A percentile compares a stretch with the other conserved stretches of the same genome.
Evolutionary conservation across 2,797 vertebrate genomes (phyloP).

Genomic region (Bryconaethiops microstoma): DNA sequence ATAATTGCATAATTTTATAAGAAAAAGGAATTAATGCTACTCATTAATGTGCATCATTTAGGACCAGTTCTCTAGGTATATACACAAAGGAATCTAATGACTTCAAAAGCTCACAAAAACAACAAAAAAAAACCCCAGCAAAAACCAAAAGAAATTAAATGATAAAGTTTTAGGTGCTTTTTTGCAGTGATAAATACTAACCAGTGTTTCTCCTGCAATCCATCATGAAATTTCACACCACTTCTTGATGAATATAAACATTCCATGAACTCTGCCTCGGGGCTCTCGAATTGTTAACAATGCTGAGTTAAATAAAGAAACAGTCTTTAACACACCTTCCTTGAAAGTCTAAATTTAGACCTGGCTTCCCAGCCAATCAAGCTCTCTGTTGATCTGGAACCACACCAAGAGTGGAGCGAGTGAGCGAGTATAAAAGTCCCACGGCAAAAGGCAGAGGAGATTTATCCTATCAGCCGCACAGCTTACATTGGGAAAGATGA

Average conservation of each 20-base stretch:
- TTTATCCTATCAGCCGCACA: constrained; percentile 3
- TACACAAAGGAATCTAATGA: neutral
- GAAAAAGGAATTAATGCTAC: too few species aligned
- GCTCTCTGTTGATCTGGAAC: constrained; percentile 18
- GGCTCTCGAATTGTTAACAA: neutral
- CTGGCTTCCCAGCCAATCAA: constrained; percentile 61
- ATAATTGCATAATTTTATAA: too few species aligned
- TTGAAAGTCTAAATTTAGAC: constrained; percentile 45
- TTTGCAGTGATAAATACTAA: neutral
- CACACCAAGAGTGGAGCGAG: constrained; percentile 33
- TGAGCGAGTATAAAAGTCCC: constrained; percentile 67
- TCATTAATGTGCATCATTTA: neutral
- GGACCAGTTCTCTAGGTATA: neutral
- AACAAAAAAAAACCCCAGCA: neutral
- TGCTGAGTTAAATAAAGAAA: neutral
- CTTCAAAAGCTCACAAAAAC: neutral
- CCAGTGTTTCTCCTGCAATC: neutral
- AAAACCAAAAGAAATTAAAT: neutral
- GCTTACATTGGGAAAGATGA: constrained; percentile 57
- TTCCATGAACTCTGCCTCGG: neutral
- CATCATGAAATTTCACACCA: neutral
- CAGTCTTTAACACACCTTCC: constrained; percentile 2
- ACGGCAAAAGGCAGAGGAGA: constrained; percentile 58
- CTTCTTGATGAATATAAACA: neutral
- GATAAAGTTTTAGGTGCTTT: neutral